Base-by-base conservation (phyloP, 2,888 invertebrate species). In the Drosophila atripex region DNA sequence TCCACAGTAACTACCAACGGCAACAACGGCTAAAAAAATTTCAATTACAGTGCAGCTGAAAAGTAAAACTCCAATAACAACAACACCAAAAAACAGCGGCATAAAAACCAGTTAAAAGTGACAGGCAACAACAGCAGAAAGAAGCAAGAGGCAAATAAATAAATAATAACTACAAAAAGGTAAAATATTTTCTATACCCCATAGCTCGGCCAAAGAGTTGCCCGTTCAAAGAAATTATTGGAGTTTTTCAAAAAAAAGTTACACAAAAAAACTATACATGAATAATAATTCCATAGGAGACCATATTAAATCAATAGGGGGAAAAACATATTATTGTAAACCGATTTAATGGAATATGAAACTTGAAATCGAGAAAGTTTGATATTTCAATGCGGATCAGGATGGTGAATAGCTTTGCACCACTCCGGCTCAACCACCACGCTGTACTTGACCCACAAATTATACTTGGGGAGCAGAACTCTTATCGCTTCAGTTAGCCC, bases 21-120 rank as follows among this genome's bases (percentile, higher is more conserved):
- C 65, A 64, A 68, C 58, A 59, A 61, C 56, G 53, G 46, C 49
- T 63, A 71, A 58, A 82, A 76, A 68, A 76, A 78, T 78, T 85
- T 73, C 79, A 75, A 84, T 84, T 84, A 80, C 84, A 84, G 84
- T 86, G 84, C 85, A 80, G 76, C 71, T 71, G 65, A 83, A 74
- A 71, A 75, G 59, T 80, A 82, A 79, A 70, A 55, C 63, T 63
- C 53, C 71, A 65, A 47, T 52, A 64, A 50, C 46, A 14, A 68
- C 52, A 66, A 75, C 51, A 59, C 43, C 56, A 76, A 58, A 41
- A 41, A 71, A 55, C 60, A 64, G 47, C 45, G 32, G 43, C 47
- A 43, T 30, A 45, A 61, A 82, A 86, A 84, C 82, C 85, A 85
- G 85, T 85, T 86, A 57, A 76, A 80, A 86, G 83, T 84, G 83